Percentiles rank a stretch among this genome's conserved stretches.
phyloP scores from a whole-genome alignment of 2,888 invertebrate genomes.

The Petrophora chlorosata region DNA sequence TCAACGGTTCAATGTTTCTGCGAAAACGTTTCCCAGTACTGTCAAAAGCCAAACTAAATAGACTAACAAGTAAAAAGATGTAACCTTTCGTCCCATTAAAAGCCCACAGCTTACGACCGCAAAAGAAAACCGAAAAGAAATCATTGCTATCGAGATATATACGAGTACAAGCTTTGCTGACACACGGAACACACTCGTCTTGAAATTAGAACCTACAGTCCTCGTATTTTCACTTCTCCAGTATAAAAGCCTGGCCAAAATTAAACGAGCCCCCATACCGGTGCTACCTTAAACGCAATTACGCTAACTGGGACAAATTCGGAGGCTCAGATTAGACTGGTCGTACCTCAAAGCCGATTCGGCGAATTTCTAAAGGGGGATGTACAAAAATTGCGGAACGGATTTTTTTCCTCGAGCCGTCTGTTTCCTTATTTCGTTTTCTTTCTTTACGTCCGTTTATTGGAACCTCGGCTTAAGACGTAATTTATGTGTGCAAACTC shows the following conservation, averaged over 20 bases:
- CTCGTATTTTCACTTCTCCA: conserved; percentile 71
- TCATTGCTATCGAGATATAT: conserved; percentile 40
- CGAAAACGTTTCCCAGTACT: too few species aligned
- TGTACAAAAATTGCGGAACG: conserved; percentile 62
- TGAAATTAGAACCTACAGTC: conserved; percentile 63
- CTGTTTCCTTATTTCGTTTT: conserved; percentile 73
- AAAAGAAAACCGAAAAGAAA: conserved; percentile 39
- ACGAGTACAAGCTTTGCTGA: conserved; percentile 45
- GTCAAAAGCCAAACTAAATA: too few species aligned
- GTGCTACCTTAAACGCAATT: conserved; percentile 20
- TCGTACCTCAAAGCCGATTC: conserved; percentile 50
- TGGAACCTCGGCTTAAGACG: conserved; percentile 64
- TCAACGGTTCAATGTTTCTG: too few species aligned
- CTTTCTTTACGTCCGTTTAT: conserved; percentile 67
- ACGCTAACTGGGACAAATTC: conserved; percentile 37
- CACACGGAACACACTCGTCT: conserved; percentile 45
- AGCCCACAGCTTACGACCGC: conserved; percentile 15
- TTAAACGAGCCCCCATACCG: conserved; percentile 42
- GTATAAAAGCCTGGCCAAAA: conserved; percentile 52
- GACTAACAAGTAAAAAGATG: too few species aligned
- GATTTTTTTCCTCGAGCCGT: conserved; percentile 55
- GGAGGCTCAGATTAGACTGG: conserved; percentile 54
- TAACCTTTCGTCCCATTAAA: conserved; percentile 24
- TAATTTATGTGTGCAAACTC: conserved; percentile 67
- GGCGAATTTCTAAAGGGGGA: conserved; percentile 61